Conservation (phyloP, 2,888 invertebrate genomes). For the Notocelia uddmanniana region DNA sequence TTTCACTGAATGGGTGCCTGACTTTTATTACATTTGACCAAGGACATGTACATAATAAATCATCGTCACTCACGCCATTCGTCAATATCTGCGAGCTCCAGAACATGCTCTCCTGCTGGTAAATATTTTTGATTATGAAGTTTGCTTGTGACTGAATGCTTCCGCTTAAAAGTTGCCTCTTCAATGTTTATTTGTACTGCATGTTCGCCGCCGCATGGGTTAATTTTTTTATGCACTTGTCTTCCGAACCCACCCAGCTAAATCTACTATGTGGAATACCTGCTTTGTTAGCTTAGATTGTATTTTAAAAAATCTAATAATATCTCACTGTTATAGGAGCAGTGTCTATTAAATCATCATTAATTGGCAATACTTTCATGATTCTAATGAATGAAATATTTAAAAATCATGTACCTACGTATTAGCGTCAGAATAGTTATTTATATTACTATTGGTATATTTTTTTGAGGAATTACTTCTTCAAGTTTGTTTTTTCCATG, state of each 20-base stretch:
- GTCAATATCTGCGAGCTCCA: constrained; percentile 73
- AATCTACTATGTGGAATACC: neutral
- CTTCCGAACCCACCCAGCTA: neutral
- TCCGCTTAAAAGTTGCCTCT: constrained; percentile 18
- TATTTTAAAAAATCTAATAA: too few species aligned
- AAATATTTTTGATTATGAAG: constrained; percentile 57
- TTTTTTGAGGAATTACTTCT: too few species aligned
- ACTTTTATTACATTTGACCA: constrained; percentile 72
- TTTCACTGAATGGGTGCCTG: constrained; percentile 72
- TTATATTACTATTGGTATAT: too few species aligned
- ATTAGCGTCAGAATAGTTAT: too few species aligned
- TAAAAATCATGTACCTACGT: too few species aligned
- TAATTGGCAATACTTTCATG: too few species aligned
- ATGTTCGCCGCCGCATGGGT: neutral
- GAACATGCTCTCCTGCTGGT: constrained; percentile 78
- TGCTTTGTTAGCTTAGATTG: neutral
- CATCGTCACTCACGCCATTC: constrained; percentile 75
- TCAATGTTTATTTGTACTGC: constrained; percentile 15
- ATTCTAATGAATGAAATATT: too few species aligned
- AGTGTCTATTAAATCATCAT: too few species aligned
- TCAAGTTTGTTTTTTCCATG: too few species aligned
- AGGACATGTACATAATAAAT: constrained; percentile 84
- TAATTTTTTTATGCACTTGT: neutral
- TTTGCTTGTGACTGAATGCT: constrained; percentile 18
- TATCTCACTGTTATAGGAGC: too few species aligned